Evolutionary conservation across 2,113 vertebrate genomes (phyloP).

Genomic region (Otis tarda): DNA sequence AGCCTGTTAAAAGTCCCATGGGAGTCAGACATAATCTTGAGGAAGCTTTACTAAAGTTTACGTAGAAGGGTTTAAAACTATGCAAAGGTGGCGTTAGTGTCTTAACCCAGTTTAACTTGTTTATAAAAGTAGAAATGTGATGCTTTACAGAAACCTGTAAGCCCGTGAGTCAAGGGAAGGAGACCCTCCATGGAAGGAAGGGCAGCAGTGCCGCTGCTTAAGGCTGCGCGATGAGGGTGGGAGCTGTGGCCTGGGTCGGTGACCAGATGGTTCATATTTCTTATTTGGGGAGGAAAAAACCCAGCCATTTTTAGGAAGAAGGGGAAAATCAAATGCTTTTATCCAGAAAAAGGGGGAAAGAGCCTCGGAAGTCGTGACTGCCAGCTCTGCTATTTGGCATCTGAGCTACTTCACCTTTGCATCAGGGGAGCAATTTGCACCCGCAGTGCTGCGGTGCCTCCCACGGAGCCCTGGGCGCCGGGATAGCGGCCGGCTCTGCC

Average conservation of each 20-base stretch:
- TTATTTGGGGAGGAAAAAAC: fast-evolving
- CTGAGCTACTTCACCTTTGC: not conserved
- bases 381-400: not conserved
- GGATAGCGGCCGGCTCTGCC: not conserved
- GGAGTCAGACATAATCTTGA: not conserved
- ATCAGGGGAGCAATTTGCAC: not conserved
- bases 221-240: not conserved
- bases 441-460: not conserved
- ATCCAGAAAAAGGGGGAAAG: not conserved
- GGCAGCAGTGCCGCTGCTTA: not conserved
- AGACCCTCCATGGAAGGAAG: too few relatives aligned
- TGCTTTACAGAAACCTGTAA: not conserved
- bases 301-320: not conserved
- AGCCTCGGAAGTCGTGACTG: fast-evolving
- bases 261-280: not conserved
- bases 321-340: not conserved
- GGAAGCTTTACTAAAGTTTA: not conserved
- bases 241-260: not conserved
- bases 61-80: not conserved
- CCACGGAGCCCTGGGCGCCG: too few relatives aligned
- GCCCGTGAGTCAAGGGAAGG: not conserved
- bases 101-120: too few relatives aligned
- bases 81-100: not conserved
- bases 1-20: not conserved
- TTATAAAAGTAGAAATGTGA: fast-evolving